These are phyloP conservation scores for Dioctria linearis DNA, from an alignment of 2,888 invertebrate species.

Conservation along the genomic window DNA sequence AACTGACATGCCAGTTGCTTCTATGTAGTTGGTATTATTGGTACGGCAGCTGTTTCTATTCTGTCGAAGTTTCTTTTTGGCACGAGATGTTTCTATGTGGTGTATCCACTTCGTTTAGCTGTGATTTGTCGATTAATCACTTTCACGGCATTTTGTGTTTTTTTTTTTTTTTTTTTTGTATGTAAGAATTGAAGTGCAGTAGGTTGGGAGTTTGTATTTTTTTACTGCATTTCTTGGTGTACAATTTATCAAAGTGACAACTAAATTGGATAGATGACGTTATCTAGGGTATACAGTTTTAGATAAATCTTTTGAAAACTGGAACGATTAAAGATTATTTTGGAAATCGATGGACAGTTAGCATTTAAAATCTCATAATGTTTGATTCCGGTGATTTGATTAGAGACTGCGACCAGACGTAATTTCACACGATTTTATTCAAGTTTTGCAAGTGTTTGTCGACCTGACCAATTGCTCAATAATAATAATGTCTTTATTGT, in stretches of 20 bases:
- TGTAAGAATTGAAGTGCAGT: background rate
- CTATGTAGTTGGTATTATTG: too few relatives aligned
- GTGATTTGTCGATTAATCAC: conserved; percentile 10
- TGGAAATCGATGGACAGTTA: too few relatives aligned
- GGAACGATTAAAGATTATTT: background rate
- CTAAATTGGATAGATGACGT: background rate
- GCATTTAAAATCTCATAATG: too few relatives aligned
- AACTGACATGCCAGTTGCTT: background rate
- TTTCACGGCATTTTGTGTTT: background rate
- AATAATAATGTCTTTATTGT: too few relatives aligned
- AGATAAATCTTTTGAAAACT: background rate
- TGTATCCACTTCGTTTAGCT: background rate
- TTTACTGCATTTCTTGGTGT: background rate
- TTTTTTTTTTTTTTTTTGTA: too few relatives aligned
- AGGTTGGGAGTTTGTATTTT: background rate
- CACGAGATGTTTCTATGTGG: background rate
- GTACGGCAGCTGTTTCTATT: background rate
- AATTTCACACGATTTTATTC: too few relatives aligned
- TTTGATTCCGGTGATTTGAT: too few relatives aligned
- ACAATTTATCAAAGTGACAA: background rate
- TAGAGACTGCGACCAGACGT: too few relatives aligned
- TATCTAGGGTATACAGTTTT: background rate
- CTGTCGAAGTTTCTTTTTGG: background rate
- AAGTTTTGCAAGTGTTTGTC: too few relatives aligned
- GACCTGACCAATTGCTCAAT: too few relatives aligned